Conservation (phyloP, 2,888 invertebrate genomes). For the Chelonus formosanus region DNA sequence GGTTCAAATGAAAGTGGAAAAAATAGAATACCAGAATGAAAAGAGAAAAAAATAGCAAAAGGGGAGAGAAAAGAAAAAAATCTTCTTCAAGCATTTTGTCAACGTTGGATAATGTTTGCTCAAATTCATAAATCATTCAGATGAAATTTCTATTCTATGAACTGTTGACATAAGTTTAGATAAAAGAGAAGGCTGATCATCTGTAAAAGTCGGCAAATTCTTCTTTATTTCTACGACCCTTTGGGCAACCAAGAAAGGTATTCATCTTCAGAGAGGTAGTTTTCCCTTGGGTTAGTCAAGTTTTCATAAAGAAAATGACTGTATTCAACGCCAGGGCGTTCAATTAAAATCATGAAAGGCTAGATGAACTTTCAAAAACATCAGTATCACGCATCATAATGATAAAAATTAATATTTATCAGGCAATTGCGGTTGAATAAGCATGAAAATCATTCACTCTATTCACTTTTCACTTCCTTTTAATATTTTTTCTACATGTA, state of each 20-base stretch:
- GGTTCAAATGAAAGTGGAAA: slow-evolving; percentile 8
- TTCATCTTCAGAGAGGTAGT: slow-evolving; percentile 15
- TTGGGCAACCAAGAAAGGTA: slow-evolving; percentile 12
- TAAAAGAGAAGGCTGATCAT: slow-evolving; percentile 8
- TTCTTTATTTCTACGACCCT: slow-evolving; percentile 6
- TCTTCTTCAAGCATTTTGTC: slow-evolving; percentile 4
- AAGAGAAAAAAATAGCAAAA: neutral
- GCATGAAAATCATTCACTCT: slow-evolving; percentile 11
- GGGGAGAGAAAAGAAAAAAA: neutral
- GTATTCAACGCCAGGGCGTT: slow-evolving; percentile 12
- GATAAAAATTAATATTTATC: slow-evolving; percentile 23
- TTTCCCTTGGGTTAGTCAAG: slow-evolving; percentile 16
- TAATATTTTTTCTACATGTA: slow-evolving; percentile 9
- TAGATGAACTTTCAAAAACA: slow-evolving; percentile 10
- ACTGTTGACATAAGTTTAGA: slow-evolving; percentile 24
- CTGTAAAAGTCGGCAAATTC: neutral
- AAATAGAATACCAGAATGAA: neutral
- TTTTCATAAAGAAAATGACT: slow-evolving; percentile 12
- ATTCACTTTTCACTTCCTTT: slow-evolving; percentile 12
- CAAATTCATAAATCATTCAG: slow-evolving; percentile 32
- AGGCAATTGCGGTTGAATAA: slow-evolving; percentile 20
- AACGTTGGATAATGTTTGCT: slow-evolving; percentile 29
- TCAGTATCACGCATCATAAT: neutral
- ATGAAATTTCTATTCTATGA: slow-evolving; percentile 9
- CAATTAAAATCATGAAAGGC: slow-evolving; percentile 21